Percentiles rank a stretch among this genome's conserved stretches.
These are phyloP conservation scores for Pomacea maculata DNA, from an alignment of 1,140 invertebrate species.

Conservation along the genomic window DNA sequence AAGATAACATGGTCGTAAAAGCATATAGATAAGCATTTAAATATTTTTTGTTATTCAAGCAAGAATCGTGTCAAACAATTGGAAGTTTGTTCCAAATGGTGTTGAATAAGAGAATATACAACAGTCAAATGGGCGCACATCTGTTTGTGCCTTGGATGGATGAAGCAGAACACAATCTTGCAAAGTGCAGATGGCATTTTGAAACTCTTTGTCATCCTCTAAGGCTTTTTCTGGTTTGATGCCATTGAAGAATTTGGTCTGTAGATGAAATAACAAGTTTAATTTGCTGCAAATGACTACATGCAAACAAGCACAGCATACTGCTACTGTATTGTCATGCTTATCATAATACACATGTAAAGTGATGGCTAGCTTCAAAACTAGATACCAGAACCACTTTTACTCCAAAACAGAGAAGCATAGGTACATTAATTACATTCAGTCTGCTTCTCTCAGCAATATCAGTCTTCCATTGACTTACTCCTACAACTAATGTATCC, in stretches of 20 bases:
- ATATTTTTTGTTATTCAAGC: background rate
- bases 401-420: too few relatives aligned
- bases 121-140: background rate
- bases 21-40: too few relatives aligned
- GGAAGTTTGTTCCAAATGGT: background rate
- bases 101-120: conserved; percentile 10
- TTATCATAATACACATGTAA: too few relatives aligned
- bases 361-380: too few relatives aligned
- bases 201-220: conserved; percentile 8
- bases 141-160: too few relatives aligned
- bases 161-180: background rate
- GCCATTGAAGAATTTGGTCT: conserved; percentile 38
- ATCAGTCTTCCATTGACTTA: too few relatives aligned
- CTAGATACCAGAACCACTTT: too few relatives aligned
- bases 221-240: conserved; percentile 27
- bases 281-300: background rate
- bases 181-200: conserved; percentile 4
- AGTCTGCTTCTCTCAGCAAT: too few relatives aligned
- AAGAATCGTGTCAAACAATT: conserved; percentile 18
- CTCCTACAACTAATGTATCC: too few relatives aligned
- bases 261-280: background rate
- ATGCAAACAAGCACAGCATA: background rate
- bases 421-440: too few relatives aligned
- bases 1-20: too few relatives aligned
- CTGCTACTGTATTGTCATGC: background rate